A percentile compares a stretch with the other conserved stretches of the same genome.
Evolutionary conservation across 2,888 invertebrate genomes (phyloP).

Genomic region (Ectropis crepuscularia): DNA sequence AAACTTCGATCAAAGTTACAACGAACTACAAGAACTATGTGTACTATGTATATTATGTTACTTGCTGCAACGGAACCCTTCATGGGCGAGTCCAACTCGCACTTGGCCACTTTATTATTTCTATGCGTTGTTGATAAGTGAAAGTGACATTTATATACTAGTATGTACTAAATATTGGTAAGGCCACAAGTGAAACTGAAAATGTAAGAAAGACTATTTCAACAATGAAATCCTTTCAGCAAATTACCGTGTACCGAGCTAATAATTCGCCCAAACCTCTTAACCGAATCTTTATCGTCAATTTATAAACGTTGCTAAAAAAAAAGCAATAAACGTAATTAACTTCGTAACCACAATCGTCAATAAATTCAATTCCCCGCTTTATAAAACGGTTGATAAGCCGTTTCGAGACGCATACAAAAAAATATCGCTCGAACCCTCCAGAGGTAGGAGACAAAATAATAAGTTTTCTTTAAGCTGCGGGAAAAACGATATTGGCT

Average conservation of each 20-base stretch:
- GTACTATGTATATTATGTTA: too few species aligned
- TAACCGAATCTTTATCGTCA: conserved; percentile 8
- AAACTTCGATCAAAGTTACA: too few species aligned
- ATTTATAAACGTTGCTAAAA: conserved; percentile 22
- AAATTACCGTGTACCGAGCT: conserved; percentile 1
- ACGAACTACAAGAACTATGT: too few species aligned
- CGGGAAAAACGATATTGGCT: conserved; percentile 44
- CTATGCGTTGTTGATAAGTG: too few species aligned
- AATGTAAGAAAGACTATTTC: background rate
- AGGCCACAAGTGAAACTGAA: background rate
- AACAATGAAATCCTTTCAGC: background rate
- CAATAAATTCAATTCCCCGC: conserved; percentile 34
- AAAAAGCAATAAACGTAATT: conserved; percentile 28
- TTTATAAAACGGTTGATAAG: conserved; percentile 40
- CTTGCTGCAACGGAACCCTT: too few species aligned
- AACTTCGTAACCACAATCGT: conserved; percentile 26
- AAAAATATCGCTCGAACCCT: conserved; percentile 39
- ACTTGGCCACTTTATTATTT: too few species aligned
- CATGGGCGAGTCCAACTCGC: too few species aligned
- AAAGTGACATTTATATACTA: too few species aligned
- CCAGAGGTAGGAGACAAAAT: conserved; percentile 42
- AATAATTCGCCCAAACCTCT: conserved; percentile 1
- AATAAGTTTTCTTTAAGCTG: conserved; percentile 47
- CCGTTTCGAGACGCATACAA: conserved; percentile 36
- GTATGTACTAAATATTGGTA: too few species aligned